phyloP scores from a whole-genome alignment of 2,888 invertebrate genomes.

The Maniola hyperantus region DNA sequence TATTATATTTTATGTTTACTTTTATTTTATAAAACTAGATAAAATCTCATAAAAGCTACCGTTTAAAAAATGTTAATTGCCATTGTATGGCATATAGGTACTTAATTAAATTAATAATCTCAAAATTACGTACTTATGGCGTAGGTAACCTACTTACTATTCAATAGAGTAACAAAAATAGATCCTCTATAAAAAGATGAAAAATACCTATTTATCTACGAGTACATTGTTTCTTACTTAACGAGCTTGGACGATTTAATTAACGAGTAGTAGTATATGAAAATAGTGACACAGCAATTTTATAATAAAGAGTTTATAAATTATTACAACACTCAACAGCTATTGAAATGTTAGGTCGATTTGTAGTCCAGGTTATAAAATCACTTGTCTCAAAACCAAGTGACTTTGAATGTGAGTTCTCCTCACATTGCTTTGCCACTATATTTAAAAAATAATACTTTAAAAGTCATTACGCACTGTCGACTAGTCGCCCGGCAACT shows the following conservation, averaged over 20 bases:
- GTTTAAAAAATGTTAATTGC: slow-evolving; percentile 23
- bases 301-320: no score
- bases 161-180: slow-evolving; percentile 9
- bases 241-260: no score
- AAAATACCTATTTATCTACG: slow-evolving; percentile 6
- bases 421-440: no score
- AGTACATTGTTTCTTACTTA: slow-evolving; percentile 14
- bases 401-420: no score
- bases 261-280: not conserved
- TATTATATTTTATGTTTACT: not conserved
- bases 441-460: no score
- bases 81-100: slow-evolving; percentile 40
- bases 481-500: no score
- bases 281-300: not conserved
- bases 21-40: not conserved
- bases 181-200: not conserved
- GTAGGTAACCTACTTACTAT: slow-evolving; percentile 13
- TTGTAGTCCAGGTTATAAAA: no score
- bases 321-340: no score
- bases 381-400: no score
- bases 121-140: slow-evolving; percentile 19
- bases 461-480: no score
- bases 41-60: slow-evolving; percentile 17
- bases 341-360: no score
- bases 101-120: slow-evolving; percentile 23